Percentiles rank a stretch among this genome's conserved stretches.
Conservation (phyloP, 2,797 vertebrate species). For the Trachops cirrhosus region DNA sequence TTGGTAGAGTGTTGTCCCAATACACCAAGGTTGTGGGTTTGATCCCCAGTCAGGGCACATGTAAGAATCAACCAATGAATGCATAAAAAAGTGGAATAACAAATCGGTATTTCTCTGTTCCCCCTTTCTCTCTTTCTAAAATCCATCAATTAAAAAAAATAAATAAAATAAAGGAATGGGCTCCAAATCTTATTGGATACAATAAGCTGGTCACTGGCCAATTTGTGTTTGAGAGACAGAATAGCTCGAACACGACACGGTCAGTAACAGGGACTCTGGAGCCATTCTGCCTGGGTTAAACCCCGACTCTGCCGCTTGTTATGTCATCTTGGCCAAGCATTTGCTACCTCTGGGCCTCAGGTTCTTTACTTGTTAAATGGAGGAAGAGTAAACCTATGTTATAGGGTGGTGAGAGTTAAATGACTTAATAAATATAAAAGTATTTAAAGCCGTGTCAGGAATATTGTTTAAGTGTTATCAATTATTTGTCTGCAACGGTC, state of each 20-base stretch:
- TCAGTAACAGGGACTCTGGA: background rate
- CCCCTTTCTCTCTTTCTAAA: background rate
- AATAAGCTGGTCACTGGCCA: background rate
- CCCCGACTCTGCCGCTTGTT: background rate
- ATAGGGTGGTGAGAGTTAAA: background rate
- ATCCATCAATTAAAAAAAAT: background rate
- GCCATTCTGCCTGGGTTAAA: background rate
- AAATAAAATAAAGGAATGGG: background rate
- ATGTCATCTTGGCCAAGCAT: background rate
- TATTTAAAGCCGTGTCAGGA: background rate
- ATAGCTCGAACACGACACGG: background rate
- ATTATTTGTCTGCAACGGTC: background rate
- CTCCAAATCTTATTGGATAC: background rate
- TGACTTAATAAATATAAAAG: background rate
- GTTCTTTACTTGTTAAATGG: slow-evolving; percentile 8
- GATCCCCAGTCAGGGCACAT: background rate
- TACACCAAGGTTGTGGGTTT: background rate
- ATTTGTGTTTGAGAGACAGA: slow-evolving; percentile 5
- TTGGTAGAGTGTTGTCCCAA: background rate
- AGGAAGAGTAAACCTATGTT: background rate
- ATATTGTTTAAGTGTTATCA: background rate
- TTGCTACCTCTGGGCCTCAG: background rate
- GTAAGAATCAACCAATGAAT: background rate
- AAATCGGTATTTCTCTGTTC: background rate
- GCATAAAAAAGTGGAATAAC: background rate